Base-by-base conservation (phyloP, 2,888 invertebrate species). In the Synanthedon myopaeformis region DNA sequence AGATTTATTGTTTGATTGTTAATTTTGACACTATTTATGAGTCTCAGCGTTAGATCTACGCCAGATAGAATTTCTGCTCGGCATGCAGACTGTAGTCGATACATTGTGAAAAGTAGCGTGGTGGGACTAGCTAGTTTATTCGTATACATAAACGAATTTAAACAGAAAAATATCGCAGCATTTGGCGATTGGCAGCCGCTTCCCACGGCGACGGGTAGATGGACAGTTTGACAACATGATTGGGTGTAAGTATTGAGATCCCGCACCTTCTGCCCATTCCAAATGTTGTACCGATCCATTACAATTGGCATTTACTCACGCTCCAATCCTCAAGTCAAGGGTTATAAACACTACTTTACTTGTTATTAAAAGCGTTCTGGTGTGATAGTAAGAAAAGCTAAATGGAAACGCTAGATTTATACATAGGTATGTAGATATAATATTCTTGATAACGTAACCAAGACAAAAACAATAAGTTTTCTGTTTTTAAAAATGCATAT, bases 161-260 rank as follows among this genome's bases (percentile, higher is more conserved):
- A 35, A 35, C 35, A 35, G 35, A 35, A 35, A n/a, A 45, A 13
- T 45, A 45, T 14, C 45, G 14, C 14, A 41, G 41, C 42, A 45
- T 54, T 41, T 52, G 53, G n/a, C 56, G 55, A 57, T 64, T 69
- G 67, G 70, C 66, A 63, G 65, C 61, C 60, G 65, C 69, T 79
- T 82, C 81, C 74, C 80, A 82, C 81, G 82, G 67, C 68, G 63
- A 56, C 56, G 55, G 61, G 59, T 55, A 54, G 66, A 68, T 66
- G 63, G 77, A 74, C 72, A 72, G 77, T 69, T 79, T 83, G 84
- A 84, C 83, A 81, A 72, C 62, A 72, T 80, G 84, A 84, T 84
- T 83, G 82, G 72, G 64, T 62, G 70, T 80, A 82, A 83, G 79
- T 78, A 76, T 69, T 69, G 70, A 65, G 66, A 67, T 62, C 60